A percentile compares a stretch with the other conserved stretches of the same genome.
Evolutionary conservation across 2,888 invertebrate genomes (phyloP).

Genomic region (Hyposoter didymator): DNA sequence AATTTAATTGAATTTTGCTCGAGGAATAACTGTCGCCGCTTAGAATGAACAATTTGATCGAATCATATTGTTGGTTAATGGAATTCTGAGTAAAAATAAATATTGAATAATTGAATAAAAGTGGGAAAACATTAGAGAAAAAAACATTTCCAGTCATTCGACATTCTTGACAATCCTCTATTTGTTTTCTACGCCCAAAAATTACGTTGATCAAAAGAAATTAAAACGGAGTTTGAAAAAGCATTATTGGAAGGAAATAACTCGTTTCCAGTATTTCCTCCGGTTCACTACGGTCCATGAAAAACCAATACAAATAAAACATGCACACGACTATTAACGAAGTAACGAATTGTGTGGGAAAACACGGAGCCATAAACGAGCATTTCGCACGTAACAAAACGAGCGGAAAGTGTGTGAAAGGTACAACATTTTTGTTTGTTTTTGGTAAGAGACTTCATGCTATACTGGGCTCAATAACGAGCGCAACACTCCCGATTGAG

Average conservation of each 20-base stretch:
- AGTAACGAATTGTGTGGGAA: conserved; percentile 23
- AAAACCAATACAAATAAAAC: conserved; percentile 33
- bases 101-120: not conserved
- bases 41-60: not conserved
- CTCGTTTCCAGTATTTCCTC: conserved; percentile 18
- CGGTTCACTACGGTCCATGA: conserved; percentile 2
- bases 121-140: not conserved
- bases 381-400: conserved; percentile 44
- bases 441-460: not conserved
- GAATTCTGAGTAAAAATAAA: not conserved
- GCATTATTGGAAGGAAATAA: not conserved
- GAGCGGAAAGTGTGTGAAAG: not conserved
- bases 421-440: conserved; percentile 26
- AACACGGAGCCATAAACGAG: conserved; percentile 54
- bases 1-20: not conserved
- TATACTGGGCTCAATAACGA: conserved; percentile 34
- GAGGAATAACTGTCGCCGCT: too few relatives aligned
- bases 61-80: conserved; percentile 19
- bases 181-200: not conserved
- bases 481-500: not conserved
- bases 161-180: conserved; percentile 14
- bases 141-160: not conserved
- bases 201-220: not conserved
- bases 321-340: conserved; percentile 20
- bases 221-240: not conserved